phyloP scores from a whole-genome alignment of 1,140 invertebrate genomes.

The Archegozetes longisetosus region DNA sequence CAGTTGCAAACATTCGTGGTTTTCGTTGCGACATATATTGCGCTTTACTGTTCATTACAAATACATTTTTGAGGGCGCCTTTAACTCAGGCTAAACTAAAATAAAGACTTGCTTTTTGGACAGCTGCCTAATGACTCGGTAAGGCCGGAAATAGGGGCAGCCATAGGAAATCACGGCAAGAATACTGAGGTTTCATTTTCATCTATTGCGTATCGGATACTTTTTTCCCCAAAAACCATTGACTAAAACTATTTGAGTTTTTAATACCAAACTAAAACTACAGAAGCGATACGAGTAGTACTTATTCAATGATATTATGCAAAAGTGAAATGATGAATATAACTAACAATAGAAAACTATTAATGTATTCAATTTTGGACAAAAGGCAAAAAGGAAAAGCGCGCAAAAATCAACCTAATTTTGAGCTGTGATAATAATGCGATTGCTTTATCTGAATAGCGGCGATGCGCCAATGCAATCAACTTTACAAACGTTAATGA shows the following conservation, averaged over 20 bases:
- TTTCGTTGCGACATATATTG: not conserved
- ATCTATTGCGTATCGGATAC: not conserved
- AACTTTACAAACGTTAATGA: not conserved
- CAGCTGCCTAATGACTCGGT: slow-evolving; percentile 1
- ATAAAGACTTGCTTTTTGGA: not conserved
- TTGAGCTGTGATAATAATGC: no score
- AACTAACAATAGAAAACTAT: no score
- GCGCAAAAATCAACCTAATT: no score
- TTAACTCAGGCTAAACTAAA: not conserved
- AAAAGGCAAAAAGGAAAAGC: no score
- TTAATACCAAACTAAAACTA: not conserved
- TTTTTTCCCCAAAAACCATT: no score
- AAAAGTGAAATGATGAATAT: no score
- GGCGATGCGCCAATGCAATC: not conserved
- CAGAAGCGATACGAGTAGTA: not conserved
- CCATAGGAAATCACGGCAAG: not conserved
- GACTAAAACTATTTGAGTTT: no score
- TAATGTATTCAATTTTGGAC: no score
- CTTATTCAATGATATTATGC: not conserved
- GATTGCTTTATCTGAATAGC: not conserved
- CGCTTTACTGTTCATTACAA: not conserved
- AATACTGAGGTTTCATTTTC: not conserved
- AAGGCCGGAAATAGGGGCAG: not conserved
- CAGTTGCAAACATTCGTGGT: not conserved
- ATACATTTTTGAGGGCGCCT: not conserved